Base-by-base conservation (phyloP, 1,140 invertebrate genomes). In the Drosophila nigrodunni region DNA sequence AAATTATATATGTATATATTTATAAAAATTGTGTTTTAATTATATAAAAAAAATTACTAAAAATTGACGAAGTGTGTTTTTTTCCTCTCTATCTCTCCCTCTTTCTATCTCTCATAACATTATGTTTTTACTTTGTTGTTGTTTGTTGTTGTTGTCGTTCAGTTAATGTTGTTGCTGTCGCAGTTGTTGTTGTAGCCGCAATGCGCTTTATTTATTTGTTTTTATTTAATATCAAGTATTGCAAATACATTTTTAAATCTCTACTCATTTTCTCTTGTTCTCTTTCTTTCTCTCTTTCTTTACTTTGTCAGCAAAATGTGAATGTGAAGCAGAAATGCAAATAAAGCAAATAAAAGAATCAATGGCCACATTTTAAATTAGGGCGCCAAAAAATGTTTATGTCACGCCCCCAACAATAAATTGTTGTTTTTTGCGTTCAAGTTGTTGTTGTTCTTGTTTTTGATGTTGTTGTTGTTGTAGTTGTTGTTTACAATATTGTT, bases 31-130 rank as follows among this genome's bases (percentile, higher is more conserved):
- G 49, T 90, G 67, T 74, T 77, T 89, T 78, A 70, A 81, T 89
- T 89, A 77, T 55, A 55, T 79, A 5, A 30, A 30, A 30, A 30
- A 4, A 82, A 82, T 90, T 90, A 82, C 70, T 87, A 92, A 92
- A 30, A 92, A 91, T 92, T 92, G 91, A 92, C 91, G 91, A 92
- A 92, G 91, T 92, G 91, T 91, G 91, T 90, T 87, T 87, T 30
- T 30, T 30, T 6, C 6, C 25, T 30, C 25, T 30, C 25, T 30
- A 4, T 30, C 25, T 30, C 25, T 30, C 25, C 6, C 3, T 30
- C 25, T 30, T 2, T 30, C 25, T 30, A 4, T 30, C 25, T 80
- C 65, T 55, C 37, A 69, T 80, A 59, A 57, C 39, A 37, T 73
- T 60, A 30, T 64, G 44, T 67, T 58, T 64, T 82, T 88, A 49